A percentile compares a stretch with the other conserved stretches of the same genome.
These are phyloP conservation scores for Anneissia japonica DNA, from an alignment of 35 echinoderm and acorn worm genomes.

Conservation along the genomic window DNA sequence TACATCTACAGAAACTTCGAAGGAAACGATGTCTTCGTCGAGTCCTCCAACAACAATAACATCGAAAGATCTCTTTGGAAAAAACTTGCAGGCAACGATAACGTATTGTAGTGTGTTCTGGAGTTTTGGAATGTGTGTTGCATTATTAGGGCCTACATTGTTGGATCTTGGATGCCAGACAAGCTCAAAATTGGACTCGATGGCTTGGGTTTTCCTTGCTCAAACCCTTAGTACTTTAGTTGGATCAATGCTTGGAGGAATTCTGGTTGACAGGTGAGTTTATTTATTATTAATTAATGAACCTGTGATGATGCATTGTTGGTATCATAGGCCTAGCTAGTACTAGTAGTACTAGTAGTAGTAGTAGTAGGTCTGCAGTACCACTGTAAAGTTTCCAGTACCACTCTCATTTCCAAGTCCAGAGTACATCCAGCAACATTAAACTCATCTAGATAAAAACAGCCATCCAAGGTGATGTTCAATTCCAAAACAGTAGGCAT, in stretches of 20 bases:
- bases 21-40: neutral
- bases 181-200: slow-evolving; percentile 58
- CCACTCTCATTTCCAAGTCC: too few relatives aligned
- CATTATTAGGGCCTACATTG: slow-evolving; percentile 82
- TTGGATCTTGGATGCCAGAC: slow-evolving; percentile 94
- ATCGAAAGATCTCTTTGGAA: slow-evolving; percentile 49
- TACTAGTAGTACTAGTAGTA: too few relatives aligned
- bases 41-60: neutral
- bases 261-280: slow-evolving; percentile 92
- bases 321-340: too few relatives aligned
- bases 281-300: too few relatives aligned
- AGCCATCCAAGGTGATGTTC: too few relatives aligned
- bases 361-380: too few relatives aligned
- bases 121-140: slow-evolving; percentile 99
- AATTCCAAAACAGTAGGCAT: too few relatives aligned
- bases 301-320: too few relatives aligned
- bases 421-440: too few relatives aligned
- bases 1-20: neutral
- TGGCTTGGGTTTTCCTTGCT: slow-evolving; percentile 91
- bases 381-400: too few relatives aligned
- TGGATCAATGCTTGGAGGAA: slow-evolving; percentile 81
- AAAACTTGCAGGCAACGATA: slow-evolving; percentile 74
- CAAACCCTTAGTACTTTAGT: slow-evolving; percentile 82
- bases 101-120: slow-evolving; percentile 98
- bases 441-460: too few relatives aligned